Evolutionary conservation across 2,797 vertebrate genomes (phyloP).

Genomic region (Sebastes iracundus): DNA sequence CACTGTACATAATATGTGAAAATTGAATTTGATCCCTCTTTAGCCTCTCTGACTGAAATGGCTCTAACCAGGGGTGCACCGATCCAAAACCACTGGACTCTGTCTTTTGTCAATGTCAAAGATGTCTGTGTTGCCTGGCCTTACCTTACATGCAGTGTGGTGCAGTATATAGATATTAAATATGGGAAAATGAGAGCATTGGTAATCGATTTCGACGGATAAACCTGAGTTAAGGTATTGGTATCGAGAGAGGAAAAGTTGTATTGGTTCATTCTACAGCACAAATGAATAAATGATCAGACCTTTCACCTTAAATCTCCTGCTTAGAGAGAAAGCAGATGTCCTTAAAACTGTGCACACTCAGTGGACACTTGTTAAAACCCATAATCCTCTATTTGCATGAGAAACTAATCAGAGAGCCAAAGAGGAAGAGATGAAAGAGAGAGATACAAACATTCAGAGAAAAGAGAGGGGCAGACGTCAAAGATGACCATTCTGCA

Average conservation of each 20-base stretch:
- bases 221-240: background rate
- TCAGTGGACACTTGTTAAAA: slow-evolving; percentile 1
- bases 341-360: background rate
- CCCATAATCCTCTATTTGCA: background rate
- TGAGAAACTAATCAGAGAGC: slow-evolving; percentile 22
- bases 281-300: background rate
- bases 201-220: background rate
- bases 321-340: background rate
- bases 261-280: background rate
- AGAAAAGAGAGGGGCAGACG: slow-evolving; percentile 20
- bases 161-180: background rate
- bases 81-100: background rate
- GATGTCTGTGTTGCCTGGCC: too few relatives aligned
- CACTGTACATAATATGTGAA: background rate
- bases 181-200: background rate
- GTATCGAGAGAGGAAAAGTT: background rate
- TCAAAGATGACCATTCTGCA: slow-evolving; percentile 56
- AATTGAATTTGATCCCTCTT: background rate
- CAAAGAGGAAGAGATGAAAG: background rate
- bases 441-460: background rate
- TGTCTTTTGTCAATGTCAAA: background rate
- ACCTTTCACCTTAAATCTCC: background rate
- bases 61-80: background rate
- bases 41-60: background rate
- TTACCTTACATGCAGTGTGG: background rate